Conservation (phyloP, 1,140 invertebrate species). For the Zaprionus camerounensis region DNA sequence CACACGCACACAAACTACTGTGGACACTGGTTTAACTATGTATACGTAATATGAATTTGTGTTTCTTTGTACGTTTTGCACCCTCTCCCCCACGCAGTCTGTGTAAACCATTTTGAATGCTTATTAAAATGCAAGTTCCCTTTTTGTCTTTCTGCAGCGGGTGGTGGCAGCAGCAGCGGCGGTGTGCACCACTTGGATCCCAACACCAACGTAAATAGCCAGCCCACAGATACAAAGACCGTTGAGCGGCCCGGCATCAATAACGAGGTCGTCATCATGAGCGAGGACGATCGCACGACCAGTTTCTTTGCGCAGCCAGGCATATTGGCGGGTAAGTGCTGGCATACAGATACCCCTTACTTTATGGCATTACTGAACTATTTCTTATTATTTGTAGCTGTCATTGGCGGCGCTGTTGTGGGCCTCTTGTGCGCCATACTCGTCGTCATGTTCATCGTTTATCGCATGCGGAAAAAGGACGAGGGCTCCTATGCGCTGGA, state of each 20-base stretch:
- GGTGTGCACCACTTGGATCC: conserved; percentile 78
- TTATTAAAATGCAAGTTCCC: background rate
- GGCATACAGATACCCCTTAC: background rate
- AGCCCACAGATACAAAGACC: conserved; percentile 74
- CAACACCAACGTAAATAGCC: conserved; percentile 76
- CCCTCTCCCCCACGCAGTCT: background rate
- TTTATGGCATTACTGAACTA: background rate
- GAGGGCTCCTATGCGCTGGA: conserved; percentile 99
- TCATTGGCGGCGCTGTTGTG: conserved; percentile 99
- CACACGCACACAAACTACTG: conserved; percentile 27
- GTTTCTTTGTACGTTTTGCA: conserved; percentile 30
- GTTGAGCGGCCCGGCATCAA: conserved; percentile 70
- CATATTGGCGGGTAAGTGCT: conserved; percentile 92
- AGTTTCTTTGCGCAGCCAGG: conserved; percentile 97
- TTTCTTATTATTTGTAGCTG: conserved; percentile 87
- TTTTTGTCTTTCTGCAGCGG: conserved; percentile 34
- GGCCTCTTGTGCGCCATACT: conserved; percentile 98
- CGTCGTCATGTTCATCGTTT: conserved; percentile 99
- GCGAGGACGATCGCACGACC: conserved; percentile 91
- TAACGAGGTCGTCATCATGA: conserved; percentile 90
- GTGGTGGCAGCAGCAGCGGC: conserved; percentile 23
- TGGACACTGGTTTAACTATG: conserved; percentile 52
- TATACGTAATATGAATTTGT: conserved; percentile 48
- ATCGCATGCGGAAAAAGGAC: conserved; percentile 99
- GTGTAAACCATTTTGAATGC: background rate